Conservation (phyloP, 2,797 vertebrate species). For the Acipenser oxyrinchus region DNA sequence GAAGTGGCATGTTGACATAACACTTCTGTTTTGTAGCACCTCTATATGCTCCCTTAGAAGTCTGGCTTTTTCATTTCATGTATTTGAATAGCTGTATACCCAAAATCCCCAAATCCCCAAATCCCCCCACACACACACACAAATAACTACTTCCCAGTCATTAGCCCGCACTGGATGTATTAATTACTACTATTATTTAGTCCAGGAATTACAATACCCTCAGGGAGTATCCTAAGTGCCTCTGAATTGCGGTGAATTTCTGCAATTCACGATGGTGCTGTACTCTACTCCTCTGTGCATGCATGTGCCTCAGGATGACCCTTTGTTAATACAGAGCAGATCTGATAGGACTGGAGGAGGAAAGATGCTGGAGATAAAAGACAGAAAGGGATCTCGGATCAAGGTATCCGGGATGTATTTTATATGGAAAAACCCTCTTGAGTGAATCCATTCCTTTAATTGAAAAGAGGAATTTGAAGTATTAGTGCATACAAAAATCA, state of each 20-base stretch:
- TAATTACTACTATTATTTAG: too few species aligned
- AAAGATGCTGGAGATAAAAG: slow-evolving; percentile 51
- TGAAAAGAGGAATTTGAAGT: slow-evolving; percentile 44
- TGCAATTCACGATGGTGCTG: too few species aligned
- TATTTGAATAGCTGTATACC: too few species aligned
- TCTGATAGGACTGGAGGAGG: slow-evolving; percentile 60
- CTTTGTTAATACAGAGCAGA: slow-evolving; percentile 47
- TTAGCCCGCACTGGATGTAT: too few species aligned
- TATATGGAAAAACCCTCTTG: slow-evolving; percentile 32
- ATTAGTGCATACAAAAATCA: slow-evolving; percentile 56
- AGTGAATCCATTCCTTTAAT: slow-evolving; percentile 41
- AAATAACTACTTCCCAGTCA: too few species aligned
- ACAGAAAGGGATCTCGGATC: slow-evolving; percentile 31
- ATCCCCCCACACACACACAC: too few species aligned
- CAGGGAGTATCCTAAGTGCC: too few species aligned
- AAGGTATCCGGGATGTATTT: slow-evolving; percentile 29
- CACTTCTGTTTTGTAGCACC: slow-evolving; percentile 22
- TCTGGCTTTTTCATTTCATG: too few species aligned
- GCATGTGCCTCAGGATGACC: slow-evolving; percentile 46
- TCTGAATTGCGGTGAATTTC: too few species aligned
- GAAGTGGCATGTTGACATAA: slow-evolving; percentile 35
- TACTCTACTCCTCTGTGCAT: slow-evolving; percentile 14
- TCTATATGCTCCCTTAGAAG: too few species aligned
- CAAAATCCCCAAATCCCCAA: too few species aligned
- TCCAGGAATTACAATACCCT: too few species aligned